Evolutionary conservation across 1,140 invertebrate genomes (phyloP), one percentile per base, ranked within the genome.

Genomic region (Archivesica marissinica): DNA sequence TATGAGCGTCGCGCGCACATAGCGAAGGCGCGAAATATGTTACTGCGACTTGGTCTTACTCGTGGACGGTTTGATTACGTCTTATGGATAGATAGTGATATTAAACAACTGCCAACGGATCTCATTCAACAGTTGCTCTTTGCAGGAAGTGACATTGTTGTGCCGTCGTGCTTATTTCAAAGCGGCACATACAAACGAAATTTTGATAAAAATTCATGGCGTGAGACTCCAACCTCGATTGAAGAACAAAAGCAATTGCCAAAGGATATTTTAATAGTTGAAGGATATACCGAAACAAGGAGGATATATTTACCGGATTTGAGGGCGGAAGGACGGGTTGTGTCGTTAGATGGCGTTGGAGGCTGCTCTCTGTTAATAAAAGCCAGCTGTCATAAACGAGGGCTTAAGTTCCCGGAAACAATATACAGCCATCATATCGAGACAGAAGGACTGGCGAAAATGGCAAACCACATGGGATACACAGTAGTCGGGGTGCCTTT

Each of bases 161-260:
- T 87, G 11, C 89, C 92, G 0, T 80, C 77, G 11, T 93, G 92
- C 84, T 76, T 92, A 17, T 91, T 86, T 38, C 56, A 72, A 47
- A 72, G 87, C 20, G 88, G 87, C 17, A 59, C 75, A 7, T 84
- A 68, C n/a, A 86, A 83, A 13, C 61, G 89, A 38, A 86, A 90
- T 13, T 93, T 89, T 85, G 92, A 93, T 77, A 90, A 90, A 76
- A 93, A 93, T 78, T 90, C 92, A 9, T 93, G 92, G 92, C 87
- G 91, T 28, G 92, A 93, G 75, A 93, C 92, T 0, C 50, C 66
- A 0, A n/a, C 66, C 17, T 93, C 92, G 6, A 23, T 90, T 33
- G 61, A 78, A 23, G 85, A 84, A n/a, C 89, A 89, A 25, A 85
- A 82, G 44, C 15, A 68, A 13, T 52, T 91, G 25, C 68, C 79